phyloP scores from a whole-genome alignment of 1,140 invertebrate species.

The Brachionus manjavacas region DNA sequence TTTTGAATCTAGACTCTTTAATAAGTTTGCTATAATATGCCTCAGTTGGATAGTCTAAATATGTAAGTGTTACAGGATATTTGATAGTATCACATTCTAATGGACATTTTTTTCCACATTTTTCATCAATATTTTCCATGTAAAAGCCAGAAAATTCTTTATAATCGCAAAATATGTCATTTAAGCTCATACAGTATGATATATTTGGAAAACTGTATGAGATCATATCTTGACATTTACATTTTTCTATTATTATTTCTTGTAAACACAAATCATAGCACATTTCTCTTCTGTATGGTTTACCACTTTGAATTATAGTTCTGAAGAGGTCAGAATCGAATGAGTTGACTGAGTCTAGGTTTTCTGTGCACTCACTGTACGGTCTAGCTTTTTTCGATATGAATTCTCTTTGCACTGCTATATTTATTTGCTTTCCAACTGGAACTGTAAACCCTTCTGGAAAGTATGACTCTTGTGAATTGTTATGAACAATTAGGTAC shows the following conservation, averaged over 20 bases:
- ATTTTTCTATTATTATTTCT: background rate
- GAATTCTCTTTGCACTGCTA: background rate
- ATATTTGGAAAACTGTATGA: background rate
- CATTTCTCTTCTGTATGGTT: background rate
- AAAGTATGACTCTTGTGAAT: background rate
- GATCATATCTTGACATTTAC: slow-evolving; percentile 6
- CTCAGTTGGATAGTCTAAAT: slow-evolving; percentile 18
- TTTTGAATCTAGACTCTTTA: background rate
- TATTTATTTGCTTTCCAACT: background rate
- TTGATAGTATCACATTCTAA: slow-evolving; percentile 1
- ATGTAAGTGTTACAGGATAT: background rate
- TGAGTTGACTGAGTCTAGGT: background rate
- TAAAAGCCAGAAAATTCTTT: background rate
- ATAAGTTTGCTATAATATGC: background rate
- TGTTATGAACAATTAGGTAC: slow-evolving; percentile 21
- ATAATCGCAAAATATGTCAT: background rate
- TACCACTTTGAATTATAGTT: background rate
- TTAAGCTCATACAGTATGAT: background rate
- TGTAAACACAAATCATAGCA: slow-evolving; percentile 37
- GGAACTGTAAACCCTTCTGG: background rate
- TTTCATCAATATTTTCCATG: background rate
- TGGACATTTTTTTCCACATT: slow-evolving; percentile 3
- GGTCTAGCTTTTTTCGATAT: background rate
- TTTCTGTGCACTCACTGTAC: slow-evolving; percentile 12
- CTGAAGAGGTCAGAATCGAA: slow-evolving; percentile 14